Percentiles rank a stretch among this genome's conserved stretches.
phyloP scores from a whole-genome alignment of 2,888 invertebrate species.

The Diarsia dahlii region DNA sequence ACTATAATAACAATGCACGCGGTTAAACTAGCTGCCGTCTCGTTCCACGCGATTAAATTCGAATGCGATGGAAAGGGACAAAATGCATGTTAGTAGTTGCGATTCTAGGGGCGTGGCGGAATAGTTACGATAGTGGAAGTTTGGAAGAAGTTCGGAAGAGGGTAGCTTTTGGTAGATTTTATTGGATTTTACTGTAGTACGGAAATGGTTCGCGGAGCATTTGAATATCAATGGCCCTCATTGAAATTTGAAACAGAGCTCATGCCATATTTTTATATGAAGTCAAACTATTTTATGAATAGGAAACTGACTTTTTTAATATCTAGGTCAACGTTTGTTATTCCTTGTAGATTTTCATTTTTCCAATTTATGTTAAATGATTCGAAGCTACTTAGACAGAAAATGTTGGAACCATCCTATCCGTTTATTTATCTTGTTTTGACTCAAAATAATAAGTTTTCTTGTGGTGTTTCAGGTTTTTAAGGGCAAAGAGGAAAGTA shows the following conservation, averaged over 20 bases:
- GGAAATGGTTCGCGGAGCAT: slow-evolving; percentile 73
- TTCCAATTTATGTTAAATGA: not conserved
- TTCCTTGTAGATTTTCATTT: not conserved
- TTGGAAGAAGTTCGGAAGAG: slow-evolving; percentile 89
- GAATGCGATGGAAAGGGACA: slow-evolving; percentile 74
- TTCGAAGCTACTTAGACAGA: too few relatives aligned
- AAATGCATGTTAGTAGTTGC: slow-evolving; percentile 68
- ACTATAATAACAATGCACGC: slow-evolving; percentile 88
- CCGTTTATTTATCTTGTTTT: too few relatives aligned
- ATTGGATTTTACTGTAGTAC: slow-evolving; percentile 86
- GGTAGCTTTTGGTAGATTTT: slow-evolving; percentile 87
- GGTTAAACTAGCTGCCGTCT: slow-evolving; percentile 79
- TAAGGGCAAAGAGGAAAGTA: too few relatives aligned
- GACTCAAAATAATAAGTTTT: too few relatives aligned
- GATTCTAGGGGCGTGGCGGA: slow-evolving; percentile 80
- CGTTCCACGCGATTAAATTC: slow-evolving; percentile 71
- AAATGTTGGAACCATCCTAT: too few relatives aligned
- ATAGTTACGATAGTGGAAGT: slow-evolving; percentile 88
- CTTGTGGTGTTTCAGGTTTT: too few relatives aligned
- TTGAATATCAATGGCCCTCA: slow-evolving; percentile 75
- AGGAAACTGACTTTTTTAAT: not conserved
- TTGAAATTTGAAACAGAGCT: slow-evolving; percentile 57
- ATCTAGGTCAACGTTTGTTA: not conserved
- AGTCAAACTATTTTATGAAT: slow-evolving; percentile 33
- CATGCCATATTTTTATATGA: slow-evolving; percentile 32